Base-by-base conservation (phyloP, 2,888 invertebrate genomes). In the Halocaridina rubra region DNA sequence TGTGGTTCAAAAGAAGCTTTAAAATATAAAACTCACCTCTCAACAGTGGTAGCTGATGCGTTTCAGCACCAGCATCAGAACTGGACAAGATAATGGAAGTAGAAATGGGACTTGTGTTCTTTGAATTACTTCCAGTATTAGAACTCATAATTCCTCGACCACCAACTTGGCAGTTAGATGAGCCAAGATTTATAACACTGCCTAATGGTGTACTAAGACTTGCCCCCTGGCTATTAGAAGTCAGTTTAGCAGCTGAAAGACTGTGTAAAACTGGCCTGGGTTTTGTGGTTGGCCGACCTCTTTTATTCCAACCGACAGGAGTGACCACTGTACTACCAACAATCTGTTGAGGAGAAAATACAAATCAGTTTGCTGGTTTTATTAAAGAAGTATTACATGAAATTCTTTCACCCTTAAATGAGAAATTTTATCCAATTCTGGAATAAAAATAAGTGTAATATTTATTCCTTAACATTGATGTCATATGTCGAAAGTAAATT, bases 281-380 rank as follows among this genome's bases (percentile, higher is more conserved):
- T 24, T 72, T 80, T 16, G 80, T 72, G 8, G 67, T 7, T 75
- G 82, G 77, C 2, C 82, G 78, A 27, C 71, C 72, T 8, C 78
- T 69, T 13, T 84, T 84, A 32, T 77, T 84, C 82, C 82, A 84
- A 3, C 82, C 82, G 22, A 84, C 16, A 0, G 82, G 82, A 19
- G 82, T 84, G 0, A 84, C 82, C 13, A 84, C 78, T 19, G 82
- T 84, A 46, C 78, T 84, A 30, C 82, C 78, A 22, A 84, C 72
- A 10, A 84, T 64, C 82, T 81, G 24, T n/a, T 8, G 19, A 24
- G n/a, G n/a, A n/a, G n/a, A n/a, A n/a, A n/a, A n/a, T n/a, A n/a
- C n/a, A n/a, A n/a, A n/a, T n/a, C n/a, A n/a, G n/a, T n/a, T n/a
- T n/a, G n/a, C n/a, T n/a, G n/a, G n/a, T n/a, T n/a, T n/a, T n/a